Evolutionary conservation across 2,113 vertebrate genomes (phyloP), one percentile per base, ranked within the genome.

Genomic region (Illadopsis cleaveri): DNA sequence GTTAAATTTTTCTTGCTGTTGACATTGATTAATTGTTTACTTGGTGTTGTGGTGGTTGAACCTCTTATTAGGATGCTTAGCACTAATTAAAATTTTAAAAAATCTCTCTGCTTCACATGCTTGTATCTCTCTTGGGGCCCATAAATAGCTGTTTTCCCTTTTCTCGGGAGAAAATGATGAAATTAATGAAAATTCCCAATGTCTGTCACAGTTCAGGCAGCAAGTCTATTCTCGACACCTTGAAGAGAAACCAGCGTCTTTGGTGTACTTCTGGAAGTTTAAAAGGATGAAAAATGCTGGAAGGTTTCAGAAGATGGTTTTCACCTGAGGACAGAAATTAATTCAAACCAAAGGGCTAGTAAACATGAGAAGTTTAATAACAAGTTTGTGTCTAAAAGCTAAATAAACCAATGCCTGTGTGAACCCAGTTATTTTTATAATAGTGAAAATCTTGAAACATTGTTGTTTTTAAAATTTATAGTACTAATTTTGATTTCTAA

Each of bases 31-130:
- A 72, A 50, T 61, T 73, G 6, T 84, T 72, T 80, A 73, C 33
- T 21, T 70, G 42, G 22, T 69, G 33, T 6, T 76, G 42, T 73
- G 17, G n/a, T 77, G 30, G 33, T 27, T 81, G 48, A 54, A 62
- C 14, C 19, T 51, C 35, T 58, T 87, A 53, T 94, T 92, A 73
- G 40, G 48, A 69, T 85, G 37, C 62, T 89, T 72, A 69, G 21
- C 65, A 66, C 38, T 83, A 94, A 87, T 82, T 73, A 94, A 90
- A 87, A 64, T 85, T 76, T 87, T 79, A 19, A 68, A 86, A 90
- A 15, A 27, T 47, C 28, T 68, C 25, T 77, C 22, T 69, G 12
- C 24, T 93, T 65, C 33, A 73, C n/a, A 33, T 31, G 21, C 4
- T 9, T 69, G 6, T n/a, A 7, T 53, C 48, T 86, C 53, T 54